Conservation (phyloP, 1,140 invertebrate species). For the Zaprionus vittiger region DNA sequence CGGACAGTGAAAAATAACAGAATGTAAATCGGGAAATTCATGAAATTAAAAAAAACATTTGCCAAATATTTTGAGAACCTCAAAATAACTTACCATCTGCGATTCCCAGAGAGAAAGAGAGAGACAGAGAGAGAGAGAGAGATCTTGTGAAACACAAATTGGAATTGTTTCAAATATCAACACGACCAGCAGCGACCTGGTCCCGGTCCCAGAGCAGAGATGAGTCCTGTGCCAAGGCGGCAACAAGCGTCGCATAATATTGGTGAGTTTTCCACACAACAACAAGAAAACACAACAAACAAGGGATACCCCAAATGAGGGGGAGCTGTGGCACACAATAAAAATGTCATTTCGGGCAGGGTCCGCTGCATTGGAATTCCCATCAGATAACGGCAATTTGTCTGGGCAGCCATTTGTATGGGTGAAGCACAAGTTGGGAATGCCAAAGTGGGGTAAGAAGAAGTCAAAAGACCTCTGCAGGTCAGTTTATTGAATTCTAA, state of each 20-base stretch:
- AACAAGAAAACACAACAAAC: background rate
- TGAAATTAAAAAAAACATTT: constrained; percentile 46
- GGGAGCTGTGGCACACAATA: constrained; percentile 11
- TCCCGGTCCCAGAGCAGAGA: constrained; percentile 1
- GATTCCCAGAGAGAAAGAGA: background rate
- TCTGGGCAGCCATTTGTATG: constrained; percentile 58
- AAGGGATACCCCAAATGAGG: constrained; percentile 1
- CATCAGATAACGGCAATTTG: constrained; percentile 68
- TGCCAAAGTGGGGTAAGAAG: background rate
- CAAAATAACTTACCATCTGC: constrained; percentile 57
- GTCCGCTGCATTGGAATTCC: constrained; percentile 46
- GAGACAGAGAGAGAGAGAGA: background rate
- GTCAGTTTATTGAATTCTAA: background rate
- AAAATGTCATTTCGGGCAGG: constrained; percentile 32
- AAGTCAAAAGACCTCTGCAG: background rate
- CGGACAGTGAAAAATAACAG: constrained; percentile 70
- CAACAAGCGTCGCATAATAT: constrained; percentile 41
- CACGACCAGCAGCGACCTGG: background rate
- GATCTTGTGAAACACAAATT: background rate
- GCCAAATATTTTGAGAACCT: constrained; percentile 79
- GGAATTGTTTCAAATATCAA: constrained; percentile 10
- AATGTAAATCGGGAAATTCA: constrained; percentile 48
- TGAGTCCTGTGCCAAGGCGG: constrained; percentile 24
- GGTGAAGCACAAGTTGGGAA: background rate
- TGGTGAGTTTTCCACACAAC: constrained; percentile 54